These are phyloP conservation scores for Ptiloglossa arizonensis DNA, from an alignment of 1,140 invertebrate species.

Conservation along the genomic window DNA sequence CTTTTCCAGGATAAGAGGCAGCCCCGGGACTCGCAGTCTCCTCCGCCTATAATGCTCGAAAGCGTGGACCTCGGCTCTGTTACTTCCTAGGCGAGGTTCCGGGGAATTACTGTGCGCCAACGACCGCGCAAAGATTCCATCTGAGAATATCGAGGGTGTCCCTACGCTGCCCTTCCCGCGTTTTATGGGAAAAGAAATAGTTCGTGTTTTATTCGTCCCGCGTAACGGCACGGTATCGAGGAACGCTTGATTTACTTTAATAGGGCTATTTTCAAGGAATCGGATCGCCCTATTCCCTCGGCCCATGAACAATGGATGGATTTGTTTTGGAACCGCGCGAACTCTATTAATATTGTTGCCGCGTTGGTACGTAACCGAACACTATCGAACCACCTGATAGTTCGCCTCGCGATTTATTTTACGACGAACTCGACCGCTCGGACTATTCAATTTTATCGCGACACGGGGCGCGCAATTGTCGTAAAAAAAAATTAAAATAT, in stretches of 20 bases:
- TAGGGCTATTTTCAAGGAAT: conserved; percentile 16
- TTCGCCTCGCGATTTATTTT: too few relatives aligned
- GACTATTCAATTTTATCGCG: too few relatives aligned
- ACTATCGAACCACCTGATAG: too few relatives aligned
- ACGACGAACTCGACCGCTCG: too few relatives aligned
- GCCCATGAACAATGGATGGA: too few relatives aligned
- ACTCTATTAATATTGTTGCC: too few relatives aligned
- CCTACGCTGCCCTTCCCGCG: conserved; percentile 3
- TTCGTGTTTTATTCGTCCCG: conserved; percentile 34
- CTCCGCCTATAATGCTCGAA: conserved; percentile 42
- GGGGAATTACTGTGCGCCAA: conserved; percentile 42
- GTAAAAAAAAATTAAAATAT: too few relatives aligned
- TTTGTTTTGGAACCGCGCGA: too few relatives aligned
- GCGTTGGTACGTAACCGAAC: too few relatives aligned
- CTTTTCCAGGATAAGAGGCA: conserved; percentile 70
- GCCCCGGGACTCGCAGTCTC: conserved; percentile 53
- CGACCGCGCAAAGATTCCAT: conserved; percentile 16
- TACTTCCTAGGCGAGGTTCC: conserved; percentile 11
- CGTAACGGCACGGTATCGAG: not conserved
- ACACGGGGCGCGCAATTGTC: too few relatives aligned
- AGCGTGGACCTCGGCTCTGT: conserved; percentile 1
- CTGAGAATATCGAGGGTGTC: conserved; percentile 24
- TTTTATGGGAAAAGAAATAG: conserved; percentile 38
- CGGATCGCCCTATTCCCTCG: too few relatives aligned
- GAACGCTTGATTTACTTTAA: conserved; percentile 32